Evolutionary conservation across 2,888 invertebrate species (phyloP).

Genomic region (Cheilosia pagana): DNA sequence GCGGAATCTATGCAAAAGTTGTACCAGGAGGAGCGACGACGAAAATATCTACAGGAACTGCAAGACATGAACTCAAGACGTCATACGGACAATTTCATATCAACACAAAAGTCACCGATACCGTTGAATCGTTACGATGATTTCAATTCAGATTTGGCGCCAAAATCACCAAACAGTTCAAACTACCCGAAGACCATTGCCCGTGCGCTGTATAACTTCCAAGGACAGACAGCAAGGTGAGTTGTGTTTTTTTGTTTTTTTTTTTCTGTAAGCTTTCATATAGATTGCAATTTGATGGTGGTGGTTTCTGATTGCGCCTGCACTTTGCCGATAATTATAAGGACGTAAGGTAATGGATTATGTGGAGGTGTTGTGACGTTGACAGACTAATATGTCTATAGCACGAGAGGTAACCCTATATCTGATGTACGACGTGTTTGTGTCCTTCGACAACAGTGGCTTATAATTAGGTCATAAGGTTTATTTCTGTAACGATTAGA

Average conservation of each 20-base stretch:
- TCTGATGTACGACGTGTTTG: conserved; percentile 1
- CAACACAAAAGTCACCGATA: conserved; percentile 96
- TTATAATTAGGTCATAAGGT: conserved; percentile 40
- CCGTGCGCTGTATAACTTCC: conserved; percentile 95
- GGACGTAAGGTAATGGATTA: conserved; percentile 8
- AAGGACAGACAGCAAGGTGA: conserved; percentile 88
- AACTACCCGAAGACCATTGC: conserved; percentile 89
- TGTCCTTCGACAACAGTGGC: conserved; percentile 20
- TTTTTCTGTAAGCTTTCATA: neutral
- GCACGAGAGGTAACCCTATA: conserved; percentile 4
- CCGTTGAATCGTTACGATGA: conserved; percentile 96
- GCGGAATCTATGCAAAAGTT: conserved; percentile 95
- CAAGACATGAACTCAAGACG: conserved; percentile 97
- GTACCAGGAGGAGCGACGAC: conserved; percentile 94
- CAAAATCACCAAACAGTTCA: conserved; percentile 79
- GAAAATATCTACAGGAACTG: conserved; percentile 96
- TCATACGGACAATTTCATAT: conserved; percentile 97
- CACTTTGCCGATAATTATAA: conserved; percentile 12
- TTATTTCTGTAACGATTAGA: neutral
- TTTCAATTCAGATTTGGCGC: conserved; percentile 88
- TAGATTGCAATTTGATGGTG: neutral
- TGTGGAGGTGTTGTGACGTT: conserved; percentile 1
- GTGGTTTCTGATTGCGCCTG: conserved; percentile 6
- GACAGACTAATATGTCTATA: conserved; percentile 23
- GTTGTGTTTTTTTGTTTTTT: conserved; percentile 28